A percentile compares a stretch with the other conserved stretches of the same genome.
Conservation (phyloP, 2,888 invertebrate species). For the Acrocyrtus sp. region DNA sequence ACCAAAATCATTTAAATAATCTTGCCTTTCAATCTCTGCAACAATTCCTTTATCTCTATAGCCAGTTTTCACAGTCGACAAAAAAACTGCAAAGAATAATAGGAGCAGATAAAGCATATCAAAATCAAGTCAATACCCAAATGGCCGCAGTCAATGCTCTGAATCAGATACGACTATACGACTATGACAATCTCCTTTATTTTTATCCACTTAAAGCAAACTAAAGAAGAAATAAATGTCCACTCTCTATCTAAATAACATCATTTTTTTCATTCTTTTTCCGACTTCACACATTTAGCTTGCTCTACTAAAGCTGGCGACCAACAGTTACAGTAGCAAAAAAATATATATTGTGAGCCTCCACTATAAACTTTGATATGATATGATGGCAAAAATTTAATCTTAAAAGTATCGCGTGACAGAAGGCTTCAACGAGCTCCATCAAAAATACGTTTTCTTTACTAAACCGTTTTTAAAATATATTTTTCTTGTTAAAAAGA, state of each 20-base stretch:
- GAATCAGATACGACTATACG: neutral
- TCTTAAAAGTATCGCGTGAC: conserved; percentile 35
- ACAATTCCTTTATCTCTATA: conserved; percentile 26
- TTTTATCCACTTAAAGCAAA: conserved; percentile 5
- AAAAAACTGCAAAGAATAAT: conserved; percentile 12
- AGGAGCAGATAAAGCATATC: neutral
- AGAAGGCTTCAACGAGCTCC: neutral
- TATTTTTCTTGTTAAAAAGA: neutral
- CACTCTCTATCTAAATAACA: neutral
- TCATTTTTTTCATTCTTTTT: neutral
- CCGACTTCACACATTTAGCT: neutral
- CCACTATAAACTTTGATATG: neutral
- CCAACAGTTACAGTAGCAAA: neutral
- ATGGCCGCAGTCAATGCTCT: neutral
- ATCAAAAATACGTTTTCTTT: neutral
- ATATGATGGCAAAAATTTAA: conserved; percentile 30
- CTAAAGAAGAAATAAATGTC: conserved; percentile 11
- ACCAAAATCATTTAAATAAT: conserved; percentile 22
- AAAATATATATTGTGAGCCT: neutral
- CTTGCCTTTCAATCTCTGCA: conserved; percentile 35
- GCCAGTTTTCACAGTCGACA: conserved; percentile 29
- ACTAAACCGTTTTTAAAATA: neutral
- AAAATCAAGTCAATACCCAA: conserved; percentile 31
- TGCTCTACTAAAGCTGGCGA: too few relatives aligned
- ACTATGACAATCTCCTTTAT: conserved; percentile 24